Conservation (phyloP, 2,797 vertebrate genomes). For the Synaphobranchus kaupii region DNA sequence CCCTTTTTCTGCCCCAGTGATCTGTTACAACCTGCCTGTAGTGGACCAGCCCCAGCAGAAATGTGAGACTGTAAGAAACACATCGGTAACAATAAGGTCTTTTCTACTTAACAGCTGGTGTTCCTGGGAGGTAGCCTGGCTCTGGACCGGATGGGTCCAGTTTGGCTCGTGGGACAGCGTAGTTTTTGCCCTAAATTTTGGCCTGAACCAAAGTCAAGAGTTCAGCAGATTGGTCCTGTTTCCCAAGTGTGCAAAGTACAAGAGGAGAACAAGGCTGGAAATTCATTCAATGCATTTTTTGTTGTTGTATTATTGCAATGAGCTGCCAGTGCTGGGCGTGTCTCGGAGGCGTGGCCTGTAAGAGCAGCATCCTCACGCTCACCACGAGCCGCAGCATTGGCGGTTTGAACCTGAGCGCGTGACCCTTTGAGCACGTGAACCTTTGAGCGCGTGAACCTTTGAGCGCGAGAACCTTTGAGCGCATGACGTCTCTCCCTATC, state of each 20-base stretch:
- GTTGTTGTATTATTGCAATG: background rate
- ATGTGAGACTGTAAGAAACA: background rate
- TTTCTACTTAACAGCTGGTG: background rate
- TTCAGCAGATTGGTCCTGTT: background rate
- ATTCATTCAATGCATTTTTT: background rate
- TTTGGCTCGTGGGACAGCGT: background rate
- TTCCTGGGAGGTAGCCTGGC: background rate
- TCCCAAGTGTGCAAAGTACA: background rate
- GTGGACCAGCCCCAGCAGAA: background rate
- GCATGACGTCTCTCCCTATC: too few relatives aligned
- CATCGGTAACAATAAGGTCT: background rate
- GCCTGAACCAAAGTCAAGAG: background rate
- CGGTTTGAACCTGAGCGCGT: too few relatives aligned
- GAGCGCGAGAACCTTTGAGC: too few relatives aligned
- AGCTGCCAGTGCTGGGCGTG: background rate
- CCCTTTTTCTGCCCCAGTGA: background rate
- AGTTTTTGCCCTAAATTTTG: background rate
- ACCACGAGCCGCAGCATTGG: too few relatives aligned
- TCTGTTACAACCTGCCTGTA: background rate
- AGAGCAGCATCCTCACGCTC: too few relatives aligned
- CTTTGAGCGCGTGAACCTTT: too few relatives aligned
- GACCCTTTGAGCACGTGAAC: too few relatives aligned
- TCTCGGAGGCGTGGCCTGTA: too few relatives aligned
- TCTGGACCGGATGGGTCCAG: background rate
- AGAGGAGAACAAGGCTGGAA: background rate